Evolutionary conservation across 2,888 invertebrate genomes (phyloP).

Genomic region (Diadegma fenestrale): DNA sequence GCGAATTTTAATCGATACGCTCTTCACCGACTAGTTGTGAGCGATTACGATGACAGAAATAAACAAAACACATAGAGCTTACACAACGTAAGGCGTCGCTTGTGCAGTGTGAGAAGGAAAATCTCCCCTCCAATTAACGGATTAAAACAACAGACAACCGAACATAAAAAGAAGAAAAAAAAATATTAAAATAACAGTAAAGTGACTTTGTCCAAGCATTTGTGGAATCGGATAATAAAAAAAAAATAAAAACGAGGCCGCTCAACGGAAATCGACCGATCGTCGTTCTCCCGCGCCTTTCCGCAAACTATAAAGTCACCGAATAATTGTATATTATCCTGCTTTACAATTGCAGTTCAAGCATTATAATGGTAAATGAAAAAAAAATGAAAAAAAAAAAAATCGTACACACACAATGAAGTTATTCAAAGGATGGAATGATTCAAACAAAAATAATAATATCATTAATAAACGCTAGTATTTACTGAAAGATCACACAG

Average conservation of each 20-base stretch:
- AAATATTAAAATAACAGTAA: conserved; percentile 29
- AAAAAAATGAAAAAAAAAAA: conserved; percentile 12
- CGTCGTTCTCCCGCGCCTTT: conserved; percentile 48
- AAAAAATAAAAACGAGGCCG: conserved; percentile 35
- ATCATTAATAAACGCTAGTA: conserved; percentile 77
- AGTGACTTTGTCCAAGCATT: conserved; percentile 55
- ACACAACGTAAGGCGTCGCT: conserved; percentile 72
- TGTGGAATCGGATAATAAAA: no score
- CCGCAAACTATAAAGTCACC: conserved; percentile 63
- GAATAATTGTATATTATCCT: conserved; percentile 81
- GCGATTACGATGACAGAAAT: conserved; percentile 4
- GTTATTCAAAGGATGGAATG: conserved; percentile 69
- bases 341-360: conserved; percentile 80
- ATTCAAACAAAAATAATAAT: conserved; percentile 62
- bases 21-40: conserved; percentile 16
- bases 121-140: conserved; percentile 60
- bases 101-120: conserved; percentile 73
- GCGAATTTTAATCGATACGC: conserved; percentile 19
- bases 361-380: conserved; percentile 74
- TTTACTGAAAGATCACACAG: conserved; percentile 74
- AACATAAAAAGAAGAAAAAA: conserved; percentile 34
- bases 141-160: conserved; percentile 38
- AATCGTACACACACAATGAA: conserved; percentile 57
- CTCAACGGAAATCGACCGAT: conserved; percentile 34
- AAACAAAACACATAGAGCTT: conserved; percentile 63